Evolutionary conservation across 2,797 vertebrate genomes (phyloP).

Genomic region (Erethizon dorsatum): DNA sequence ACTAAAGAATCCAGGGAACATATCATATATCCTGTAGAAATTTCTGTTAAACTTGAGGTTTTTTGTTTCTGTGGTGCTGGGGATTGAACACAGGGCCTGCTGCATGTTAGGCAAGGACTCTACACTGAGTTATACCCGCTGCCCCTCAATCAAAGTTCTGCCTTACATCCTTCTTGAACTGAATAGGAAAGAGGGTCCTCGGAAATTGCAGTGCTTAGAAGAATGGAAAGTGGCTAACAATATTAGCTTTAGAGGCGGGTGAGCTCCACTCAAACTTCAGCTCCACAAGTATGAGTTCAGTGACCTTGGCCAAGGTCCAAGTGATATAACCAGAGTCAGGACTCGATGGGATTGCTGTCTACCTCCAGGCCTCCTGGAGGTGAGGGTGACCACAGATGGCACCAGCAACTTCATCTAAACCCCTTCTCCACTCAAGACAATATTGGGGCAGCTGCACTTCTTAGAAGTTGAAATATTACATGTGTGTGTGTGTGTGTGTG

Average conservation of each 20-base stretch:
- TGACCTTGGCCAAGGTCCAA: neutral
- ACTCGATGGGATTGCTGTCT: neutral
- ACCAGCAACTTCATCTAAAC: neutral
- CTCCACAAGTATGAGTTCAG: neutral
- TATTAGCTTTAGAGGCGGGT: neutral
- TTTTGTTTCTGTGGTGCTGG: neutral
- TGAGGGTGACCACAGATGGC: neutral
- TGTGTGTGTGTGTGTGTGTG: neutral
- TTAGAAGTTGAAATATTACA: slow-evolving; percentile 37
- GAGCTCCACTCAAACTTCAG: slow-evolving; percentile 7
- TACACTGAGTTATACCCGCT: neutral
- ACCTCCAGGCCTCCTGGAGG: neutral
- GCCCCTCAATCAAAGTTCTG: neutral
- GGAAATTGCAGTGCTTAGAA: slow-evolving; percentile 12
- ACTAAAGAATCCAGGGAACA: neutral
- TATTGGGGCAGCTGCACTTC: neutral
- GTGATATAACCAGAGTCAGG: neutral
- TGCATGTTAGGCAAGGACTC: neutral
- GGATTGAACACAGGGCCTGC: neutral
- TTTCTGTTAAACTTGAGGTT: neutral
- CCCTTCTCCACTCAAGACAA: neutral
- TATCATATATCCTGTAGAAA: neutral
- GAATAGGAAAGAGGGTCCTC: neutral
- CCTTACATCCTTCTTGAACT: slow-evolving; percentile 1
- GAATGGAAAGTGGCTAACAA: slow-evolving; percentile 11